Evolutionary conservation across 1,140 invertebrate genomes (phyloP).

Genomic region (Listronotus bonariensis): DNA sequence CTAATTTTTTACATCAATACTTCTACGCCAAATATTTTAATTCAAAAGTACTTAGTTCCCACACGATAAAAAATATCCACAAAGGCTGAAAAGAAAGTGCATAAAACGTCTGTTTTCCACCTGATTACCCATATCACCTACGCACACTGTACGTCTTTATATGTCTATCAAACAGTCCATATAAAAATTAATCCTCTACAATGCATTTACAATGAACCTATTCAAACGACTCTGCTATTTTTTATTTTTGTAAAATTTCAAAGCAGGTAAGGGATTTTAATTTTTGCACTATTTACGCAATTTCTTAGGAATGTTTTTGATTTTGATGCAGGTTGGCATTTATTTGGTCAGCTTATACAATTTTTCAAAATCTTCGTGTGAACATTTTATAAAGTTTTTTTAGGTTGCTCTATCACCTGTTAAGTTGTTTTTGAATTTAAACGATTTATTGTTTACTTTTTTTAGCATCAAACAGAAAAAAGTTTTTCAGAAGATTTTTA

Average conservation of each 20-base stretch:
- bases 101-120: conserved; percentile 1
- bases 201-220: conserved; percentile 4
- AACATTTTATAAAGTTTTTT: background rate
- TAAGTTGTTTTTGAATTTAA: no score
- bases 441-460: no score
- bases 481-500: no score
- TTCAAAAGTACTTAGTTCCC: no score
- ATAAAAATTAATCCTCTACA: conserved; percentile 8
- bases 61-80: no score
- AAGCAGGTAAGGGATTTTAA: conserved; percentile 8
- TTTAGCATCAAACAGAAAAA: no score
- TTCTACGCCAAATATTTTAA: no score
- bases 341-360: conserved; percentile 10
- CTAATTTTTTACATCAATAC: no score
- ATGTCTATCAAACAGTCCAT: conserved; percentile 11
- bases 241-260: background rate
- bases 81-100: no score
- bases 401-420: no score
- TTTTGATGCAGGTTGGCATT: conserved; percentile 12
- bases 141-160: conserved; percentile 3
- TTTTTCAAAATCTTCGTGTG: conserved; percentile 7
- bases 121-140: conserved; percentile 13
- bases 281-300: conserved; percentile 16
- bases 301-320: conserved; percentile 6
- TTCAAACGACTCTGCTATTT: background rate